phyloP scores from a whole-genome alignment of 2,888 invertebrate genomes.

The Drosophila parthenogenetica region DNA sequence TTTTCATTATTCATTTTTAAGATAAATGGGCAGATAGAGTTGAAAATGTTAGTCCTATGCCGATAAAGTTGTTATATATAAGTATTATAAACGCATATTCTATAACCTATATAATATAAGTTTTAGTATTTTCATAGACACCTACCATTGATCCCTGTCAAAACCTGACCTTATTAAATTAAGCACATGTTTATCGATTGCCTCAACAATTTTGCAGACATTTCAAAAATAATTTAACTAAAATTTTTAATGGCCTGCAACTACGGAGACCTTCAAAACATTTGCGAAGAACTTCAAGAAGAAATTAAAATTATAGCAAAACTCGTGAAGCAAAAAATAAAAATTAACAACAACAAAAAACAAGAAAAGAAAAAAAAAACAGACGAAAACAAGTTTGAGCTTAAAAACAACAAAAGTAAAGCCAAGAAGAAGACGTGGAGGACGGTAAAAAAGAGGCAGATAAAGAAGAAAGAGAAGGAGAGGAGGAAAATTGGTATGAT shows the following conservation, averaged over 20 bases:
- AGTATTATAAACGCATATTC: no score
- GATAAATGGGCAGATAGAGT: no score
- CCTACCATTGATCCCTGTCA: neutral
- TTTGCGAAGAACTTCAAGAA: slow-evolving; percentile 71
- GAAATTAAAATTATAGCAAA: slow-evolving; percentile 74
- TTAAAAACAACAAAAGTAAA: slow-evolving; percentile 31
- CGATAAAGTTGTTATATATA: no score
- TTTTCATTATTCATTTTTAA: no score
- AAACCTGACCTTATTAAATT: slow-evolving; percentile 2
- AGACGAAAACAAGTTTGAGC: slow-evolving; percentile 59
- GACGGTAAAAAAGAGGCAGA: slow-evolving; percentile 19
- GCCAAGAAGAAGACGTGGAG: slow-evolving; percentile 19
- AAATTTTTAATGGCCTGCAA: slow-evolving; percentile 50
- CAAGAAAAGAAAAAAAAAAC: slow-evolving; percentile 11
- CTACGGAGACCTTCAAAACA: slow-evolving; percentile 48
- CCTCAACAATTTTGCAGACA: slow-evolving; percentile 31
- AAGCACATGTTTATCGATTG: slow-evolving; percentile 1
- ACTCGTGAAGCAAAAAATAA: slow-evolving; percentile 35
- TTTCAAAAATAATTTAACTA: slow-evolving; percentile 55
- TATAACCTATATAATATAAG: no score
- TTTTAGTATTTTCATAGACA: no score
- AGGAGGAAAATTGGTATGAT: slow-evolving; percentile 59
- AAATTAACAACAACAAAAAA: no score
- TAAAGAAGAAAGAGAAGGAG: neutral
- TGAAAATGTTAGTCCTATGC: no score